Conservation (phyloP, 1,140 invertebrate species). For the Drosophila busckii region DNA sequence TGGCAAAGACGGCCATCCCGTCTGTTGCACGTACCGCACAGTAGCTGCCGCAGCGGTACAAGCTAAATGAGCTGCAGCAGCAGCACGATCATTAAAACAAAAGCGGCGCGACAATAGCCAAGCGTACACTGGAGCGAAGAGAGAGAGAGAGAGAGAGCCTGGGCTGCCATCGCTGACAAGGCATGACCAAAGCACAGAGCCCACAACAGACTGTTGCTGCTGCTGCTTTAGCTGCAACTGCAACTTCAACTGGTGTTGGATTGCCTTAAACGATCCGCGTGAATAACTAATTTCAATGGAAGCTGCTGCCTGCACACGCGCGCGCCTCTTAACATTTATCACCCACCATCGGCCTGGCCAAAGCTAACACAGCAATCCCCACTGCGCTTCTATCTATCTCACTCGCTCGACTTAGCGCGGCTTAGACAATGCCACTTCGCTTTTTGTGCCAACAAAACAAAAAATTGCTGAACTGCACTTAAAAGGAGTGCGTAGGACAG, state of each 20-base stretch:
- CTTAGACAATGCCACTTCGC: slow-evolving; percentile 38
- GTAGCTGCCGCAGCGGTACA: slow-evolving; percentile 40
- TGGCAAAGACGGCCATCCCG: slow-evolving; percentile 65
- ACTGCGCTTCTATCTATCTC: neutral
- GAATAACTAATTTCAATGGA: slow-evolving; percentile 78
- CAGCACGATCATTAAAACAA: slow-evolving; percentile 75
- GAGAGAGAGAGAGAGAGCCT: slow-evolving; percentile 36
- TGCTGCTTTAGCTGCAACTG: slow-evolving; percentile 32
- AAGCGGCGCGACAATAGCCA: slow-evolving; percentile 60
- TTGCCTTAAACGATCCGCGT: slow-evolving; percentile 77
- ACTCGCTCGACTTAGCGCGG: too few species aligned
- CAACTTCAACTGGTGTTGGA: slow-evolving; percentile 77
- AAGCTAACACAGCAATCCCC: slow-evolving; percentile 25
- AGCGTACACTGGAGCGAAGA: slow-evolving; percentile 21
- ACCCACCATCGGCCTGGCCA: slow-evolving; percentile 66
- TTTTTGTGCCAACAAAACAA: slow-evolving; percentile 29
- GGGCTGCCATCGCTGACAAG: slow-evolving; percentile 61
- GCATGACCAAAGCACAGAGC: slow-evolving; percentile 63
- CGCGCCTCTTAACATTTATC: slow-evolving; percentile 64
- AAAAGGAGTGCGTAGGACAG: slow-evolving; percentile 42
- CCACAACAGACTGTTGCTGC: slow-evolving; percentile 27
- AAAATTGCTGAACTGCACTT: slow-evolving; percentile 12
- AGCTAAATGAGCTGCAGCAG: slow-evolving; percentile 48
- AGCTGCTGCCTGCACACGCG: slow-evolving; percentile 49
- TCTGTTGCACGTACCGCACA: slow-evolving; percentile 19